These are phyloP conservation scores for Coptodon rendalli DNA, from an alignment of 2,113 vertebrate species.

Conservation along the genomic window DNA sequence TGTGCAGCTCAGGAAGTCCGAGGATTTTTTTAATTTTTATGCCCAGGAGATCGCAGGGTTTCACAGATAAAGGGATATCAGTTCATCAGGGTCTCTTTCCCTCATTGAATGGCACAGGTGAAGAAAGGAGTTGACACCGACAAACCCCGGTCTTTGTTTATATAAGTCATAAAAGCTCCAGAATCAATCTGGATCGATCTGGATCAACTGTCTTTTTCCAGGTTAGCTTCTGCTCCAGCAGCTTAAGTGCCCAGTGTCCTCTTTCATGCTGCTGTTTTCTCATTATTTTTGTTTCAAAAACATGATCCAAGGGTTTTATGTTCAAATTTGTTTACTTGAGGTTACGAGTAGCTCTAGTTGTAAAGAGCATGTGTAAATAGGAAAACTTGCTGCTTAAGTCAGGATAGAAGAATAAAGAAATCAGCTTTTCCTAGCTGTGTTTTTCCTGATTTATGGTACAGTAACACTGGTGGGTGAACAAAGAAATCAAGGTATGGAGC, in stretches of 20 bases:
- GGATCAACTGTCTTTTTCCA: background rate
- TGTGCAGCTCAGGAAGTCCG: slow-evolving; percentile 1
- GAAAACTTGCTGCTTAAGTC: background rate
- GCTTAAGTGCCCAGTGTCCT: background rate
- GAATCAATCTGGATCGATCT: background rate
- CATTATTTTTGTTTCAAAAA: background rate
- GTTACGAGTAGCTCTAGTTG: background rate
- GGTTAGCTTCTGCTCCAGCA: background rate
- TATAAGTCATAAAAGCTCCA: background rate
- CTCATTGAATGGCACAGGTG: slow-evolving; percentile 23
- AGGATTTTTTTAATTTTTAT: background rate
- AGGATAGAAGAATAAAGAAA: background rate
- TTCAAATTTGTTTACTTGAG: background rate
- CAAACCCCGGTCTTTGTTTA: background rate
- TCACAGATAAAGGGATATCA: slow-evolving; percentile 35
- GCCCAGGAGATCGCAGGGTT: slow-evolving; percentile 22
- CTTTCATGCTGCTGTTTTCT: background rate
- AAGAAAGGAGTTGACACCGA: background rate
- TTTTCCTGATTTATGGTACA: background rate
- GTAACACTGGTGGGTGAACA: background rate
- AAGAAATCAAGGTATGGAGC: background rate
- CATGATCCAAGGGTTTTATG: background rate
- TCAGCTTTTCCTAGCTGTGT: background rate
- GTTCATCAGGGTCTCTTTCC: slow-evolving; percentile 1
- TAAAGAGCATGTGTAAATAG: fast-evolving